Conservation (phyloP, 2,888 invertebrate species). For the Philereme vetulata region DNA sequence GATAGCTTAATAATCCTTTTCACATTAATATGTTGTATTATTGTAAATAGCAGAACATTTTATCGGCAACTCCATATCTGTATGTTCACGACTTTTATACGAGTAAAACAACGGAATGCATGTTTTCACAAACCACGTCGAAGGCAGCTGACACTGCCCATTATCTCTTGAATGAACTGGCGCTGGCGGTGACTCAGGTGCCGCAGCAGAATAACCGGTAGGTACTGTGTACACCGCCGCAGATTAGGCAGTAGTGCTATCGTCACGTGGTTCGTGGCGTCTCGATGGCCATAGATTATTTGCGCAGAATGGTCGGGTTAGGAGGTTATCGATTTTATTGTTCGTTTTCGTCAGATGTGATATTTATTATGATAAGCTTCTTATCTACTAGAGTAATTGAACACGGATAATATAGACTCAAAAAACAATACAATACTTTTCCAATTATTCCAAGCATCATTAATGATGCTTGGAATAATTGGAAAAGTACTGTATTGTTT, state of each 20-base stretch:
- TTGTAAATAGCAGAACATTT: neutral
- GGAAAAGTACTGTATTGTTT: too few species aligned
- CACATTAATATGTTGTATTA: too few species aligned
- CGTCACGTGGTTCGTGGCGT: conserved; percentile 17
- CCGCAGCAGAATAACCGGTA: conserved; percentile 14
- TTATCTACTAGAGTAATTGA: too few species aligned
- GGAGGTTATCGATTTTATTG: conserved; percentile 13
- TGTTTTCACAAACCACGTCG: conserved; percentile 19
- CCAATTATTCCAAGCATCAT: too few species aligned
- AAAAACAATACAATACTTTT: too few species aligned
- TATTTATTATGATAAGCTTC: too few species aligned
- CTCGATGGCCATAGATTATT: conserved; percentile 18
- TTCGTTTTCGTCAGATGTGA: conserved; percentile 7
- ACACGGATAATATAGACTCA: too few species aligned
- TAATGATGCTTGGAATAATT: neutral
- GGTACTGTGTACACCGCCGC: neutral
- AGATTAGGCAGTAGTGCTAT: conserved; percentile 11
- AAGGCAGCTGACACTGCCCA: conserved; percentile 50
- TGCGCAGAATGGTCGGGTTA: conserved; percentile 7
- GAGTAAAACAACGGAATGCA: neutral
- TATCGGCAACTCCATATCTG: neutral
- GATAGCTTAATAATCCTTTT: too few species aligned
- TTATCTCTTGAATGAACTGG: conserved; percentile 54
- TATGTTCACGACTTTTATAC: neutral
- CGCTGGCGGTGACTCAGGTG: conserved; percentile 47